A percentile compares a stretch with the other conserved stretches of the same genome.
phyloP scores from a whole-genome alignment of 1,140 invertebrate genomes.

The Drosophila athabasca region DNA sequence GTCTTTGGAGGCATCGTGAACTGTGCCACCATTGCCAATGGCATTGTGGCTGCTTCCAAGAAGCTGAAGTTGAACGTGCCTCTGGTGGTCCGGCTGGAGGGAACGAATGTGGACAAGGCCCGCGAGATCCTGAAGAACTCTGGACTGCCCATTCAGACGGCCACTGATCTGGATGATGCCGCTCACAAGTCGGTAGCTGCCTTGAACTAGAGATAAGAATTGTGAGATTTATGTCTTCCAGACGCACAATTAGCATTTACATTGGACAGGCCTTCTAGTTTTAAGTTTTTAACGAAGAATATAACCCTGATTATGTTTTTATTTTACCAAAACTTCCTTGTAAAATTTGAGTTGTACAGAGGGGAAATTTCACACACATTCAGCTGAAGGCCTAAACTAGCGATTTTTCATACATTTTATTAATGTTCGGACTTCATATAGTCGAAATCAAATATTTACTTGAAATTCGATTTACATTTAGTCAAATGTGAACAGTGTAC shows the following conservation, averaged over 20 bases:
- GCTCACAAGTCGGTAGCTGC: slow-evolving; percentile 92
- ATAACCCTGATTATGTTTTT: slow-evolving; percentile 14
- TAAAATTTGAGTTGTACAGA: too few species aligned
- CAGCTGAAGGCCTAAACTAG: too few species aligned
- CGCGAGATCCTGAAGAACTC: slow-evolving; percentile 91
- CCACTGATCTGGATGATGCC: slow-evolving; percentile 95
- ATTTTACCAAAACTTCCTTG: slow-evolving; percentile 1
- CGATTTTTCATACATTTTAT: too few species aligned
- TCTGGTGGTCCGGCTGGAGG: slow-evolving; percentile 96
- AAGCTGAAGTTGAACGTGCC: slow-evolving; percentile 93
- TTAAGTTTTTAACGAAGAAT: slow-evolving; percentile 35
- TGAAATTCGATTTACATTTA: too few species aligned
- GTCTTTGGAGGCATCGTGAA: slow-evolving; percentile 99
- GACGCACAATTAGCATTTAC: slow-evolving; percentile 67
- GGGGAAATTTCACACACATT: too few species aligned
- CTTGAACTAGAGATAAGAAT: slow-evolving; percentile 32
- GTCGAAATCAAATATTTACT: too few species aligned
- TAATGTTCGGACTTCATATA: too few species aligned
- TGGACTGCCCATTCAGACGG: slow-evolving; percentile 91
- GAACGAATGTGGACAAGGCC: slow-evolving; percentile 88
- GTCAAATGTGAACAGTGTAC: too few species aligned
- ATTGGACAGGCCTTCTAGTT: slow-evolving; percentile 33
- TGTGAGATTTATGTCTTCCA: slow-evolving; percentile 32
- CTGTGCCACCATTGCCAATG: slow-evolving; percentile 97
- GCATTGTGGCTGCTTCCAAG: slow-evolving; percentile 95